These are phyloP conservation scores for Panopea generosa DNA, from an alignment of 2,888 invertebrate species.

Conservation along the genomic window DNA sequence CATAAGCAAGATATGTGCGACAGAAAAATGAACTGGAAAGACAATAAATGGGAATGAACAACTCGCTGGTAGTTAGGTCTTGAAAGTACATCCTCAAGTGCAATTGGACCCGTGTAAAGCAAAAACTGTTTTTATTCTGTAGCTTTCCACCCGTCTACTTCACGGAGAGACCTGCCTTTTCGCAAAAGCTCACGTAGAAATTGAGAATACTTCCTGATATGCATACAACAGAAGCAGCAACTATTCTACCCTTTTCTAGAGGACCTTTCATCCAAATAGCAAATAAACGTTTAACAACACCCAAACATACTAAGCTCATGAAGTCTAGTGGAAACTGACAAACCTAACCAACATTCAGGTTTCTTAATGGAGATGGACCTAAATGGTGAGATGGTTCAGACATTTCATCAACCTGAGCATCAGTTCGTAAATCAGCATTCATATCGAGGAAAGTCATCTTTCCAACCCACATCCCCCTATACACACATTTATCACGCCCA, in stretches of 20 bases:
- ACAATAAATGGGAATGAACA: constrained; percentile 61
- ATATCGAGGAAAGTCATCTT: constrained; percentile 52
- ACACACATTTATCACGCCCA: constrained; percentile 75
- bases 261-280: constrained; percentile 65
- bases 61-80: constrained; percentile 40
- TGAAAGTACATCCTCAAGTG: constrained; percentile 59
- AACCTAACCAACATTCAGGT: constrained; percentile 62
- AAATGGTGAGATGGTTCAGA: constrained; percentile 59
- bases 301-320: constrained; percentile 80
- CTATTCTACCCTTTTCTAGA: constrained; percentile 15
- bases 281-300: constrained; percentile 68
- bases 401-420: constrained; percentile 60
- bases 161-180: constrained; percentile 69
- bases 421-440: constrained; percentile 46
- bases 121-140: constrained; percentile 75
- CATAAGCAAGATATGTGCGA: constrained; percentile 60
- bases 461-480: constrained; percentile 42
- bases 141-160: constrained; percentile 75
- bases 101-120: constrained; percentile 74
- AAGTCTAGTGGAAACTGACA: constrained; percentile 75
- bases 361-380: constrained; percentile 52
- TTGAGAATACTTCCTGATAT: constrained; percentile 23
- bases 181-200: constrained; percentile 71
- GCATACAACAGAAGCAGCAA: constrained; percentile 4
- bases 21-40: constrained; percentile 63